Evolutionary conservation across 2,113 vertebrate genomes (phyloP), one percentile per base, ranked within the genome.

Genomic region (Xenopus borealis): DNA sequence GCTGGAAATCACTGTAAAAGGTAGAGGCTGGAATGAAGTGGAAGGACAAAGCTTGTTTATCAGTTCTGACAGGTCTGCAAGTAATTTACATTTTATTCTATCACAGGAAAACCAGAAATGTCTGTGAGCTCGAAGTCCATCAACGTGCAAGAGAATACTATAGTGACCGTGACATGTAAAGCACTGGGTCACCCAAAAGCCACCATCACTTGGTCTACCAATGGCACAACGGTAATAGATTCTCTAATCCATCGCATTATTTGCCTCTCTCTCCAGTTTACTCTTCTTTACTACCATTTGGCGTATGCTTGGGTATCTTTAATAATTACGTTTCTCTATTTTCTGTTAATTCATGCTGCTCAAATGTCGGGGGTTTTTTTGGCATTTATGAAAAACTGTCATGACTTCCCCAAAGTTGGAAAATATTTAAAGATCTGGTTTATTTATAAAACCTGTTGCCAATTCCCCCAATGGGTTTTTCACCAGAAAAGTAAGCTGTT

Each of bases 151-250:
- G 83, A 85, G 71, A 82, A 88, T 0, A 9, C 84, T 10, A 0
- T 78, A 66, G 27, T 93, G 12, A 86, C 87, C 20, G 81, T 98
- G 79, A 92, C 75, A 1, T 99, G 97, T 78, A 79, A 79, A 2
- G 93, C 87, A 7, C 81, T 84, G 18, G 94, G 94, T 1, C 81
- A 84, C 18, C 94, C 94, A 12, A 27, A 0, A 45, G 91, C 96
- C 65, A 82, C 0, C 0, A 57, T 98, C 19, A 78, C 40, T 62
- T 99, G 96, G 97, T 91, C 6, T 14, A 66, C 89, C 57, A 86
- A 84, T 0, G 91, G 93, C 69, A 82, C 65, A 72, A 86, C 92
- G 89, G 91, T 92, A 94, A 83, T 7, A 19, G 52, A 3, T 0
- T 30, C 20, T n/a, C 12, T 20, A 23, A 45, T 44, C 30, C 46